These are phyloP conservation scores for Catostomus latipinnis DNA, from an alignment of 2,797 vertebrate genomes.

Conservation along the genomic window DNA sequence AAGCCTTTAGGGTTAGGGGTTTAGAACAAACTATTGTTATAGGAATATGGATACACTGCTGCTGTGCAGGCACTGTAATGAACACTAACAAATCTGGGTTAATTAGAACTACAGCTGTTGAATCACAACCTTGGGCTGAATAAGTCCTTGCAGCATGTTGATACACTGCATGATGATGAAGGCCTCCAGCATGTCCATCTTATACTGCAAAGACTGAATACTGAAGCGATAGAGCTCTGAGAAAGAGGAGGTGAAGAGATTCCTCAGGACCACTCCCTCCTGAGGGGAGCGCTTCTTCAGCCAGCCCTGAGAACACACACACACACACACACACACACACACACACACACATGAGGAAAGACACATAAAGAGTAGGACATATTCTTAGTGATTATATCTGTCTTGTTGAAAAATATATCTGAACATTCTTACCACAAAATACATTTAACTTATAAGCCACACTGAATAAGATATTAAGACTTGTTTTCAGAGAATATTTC, in stretches of 20 bases:
- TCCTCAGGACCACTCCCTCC: conserved; percentile 84
- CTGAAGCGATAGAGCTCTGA: conserved; percentile 86
- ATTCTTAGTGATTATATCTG: not conserved
- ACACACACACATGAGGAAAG: not conserved
- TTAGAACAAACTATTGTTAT: no score
- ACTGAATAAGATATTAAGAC: no score
- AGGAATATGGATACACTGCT: no score
- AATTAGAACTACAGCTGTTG: conserved; percentile 12
- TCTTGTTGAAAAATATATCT: no score
- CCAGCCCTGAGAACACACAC: conserved; percentile 81
- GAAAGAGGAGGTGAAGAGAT: conserved; percentile 86
- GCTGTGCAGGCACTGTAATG: no score
- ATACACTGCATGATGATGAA: conserved; percentile 93
- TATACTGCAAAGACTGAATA: conserved; percentile 85
- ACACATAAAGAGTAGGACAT: not conserved
- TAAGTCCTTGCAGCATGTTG: conserved; percentile 92
- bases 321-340: conserved; percentile 20
- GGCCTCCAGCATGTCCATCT: conserved; percentile 91
- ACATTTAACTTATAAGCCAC: no score
- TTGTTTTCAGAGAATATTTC: no score
- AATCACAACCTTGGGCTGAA: conserved; percentile 83
- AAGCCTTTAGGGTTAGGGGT: no score
- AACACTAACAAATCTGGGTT: not conserved
- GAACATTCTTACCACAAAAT: no score
- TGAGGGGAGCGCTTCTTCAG: conserved; percentile 83